Percentiles rank a stretch among this genome's conserved stretches.
Conservation (phyloP, 2,888 invertebrate species). For the Parnassius mnemosyne region DNA sequence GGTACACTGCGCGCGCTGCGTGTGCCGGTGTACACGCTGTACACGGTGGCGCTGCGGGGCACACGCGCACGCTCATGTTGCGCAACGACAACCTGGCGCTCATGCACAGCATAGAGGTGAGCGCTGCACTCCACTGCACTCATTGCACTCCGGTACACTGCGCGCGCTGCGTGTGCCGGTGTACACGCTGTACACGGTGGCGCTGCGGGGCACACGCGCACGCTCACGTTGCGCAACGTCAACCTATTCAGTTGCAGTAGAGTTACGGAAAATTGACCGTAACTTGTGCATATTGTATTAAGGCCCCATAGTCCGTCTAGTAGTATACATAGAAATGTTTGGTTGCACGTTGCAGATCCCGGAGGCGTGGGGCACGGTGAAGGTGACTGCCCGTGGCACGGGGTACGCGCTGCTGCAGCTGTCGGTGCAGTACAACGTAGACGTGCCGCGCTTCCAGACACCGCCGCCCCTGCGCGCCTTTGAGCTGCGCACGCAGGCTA, state of each 20-base stretch:
- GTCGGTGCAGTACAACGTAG: constrained; percentile 95
- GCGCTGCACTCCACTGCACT: too few relatives aligned
- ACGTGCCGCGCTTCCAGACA: constrained; percentile 90
- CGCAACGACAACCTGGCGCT: constrained; percentile 88
- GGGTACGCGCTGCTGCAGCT: constrained; percentile 97
- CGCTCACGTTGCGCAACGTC: constrained; percentile 85
- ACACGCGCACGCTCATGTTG: constrained; percentile 83
- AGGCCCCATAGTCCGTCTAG: neutral
- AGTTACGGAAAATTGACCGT: too few relatives aligned
- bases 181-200: constrained; percentile 93
- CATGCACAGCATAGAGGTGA: constrained; percentile 88
- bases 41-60: constrained; percentile 89
- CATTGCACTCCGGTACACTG: constrained; percentile 59
- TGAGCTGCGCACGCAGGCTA: constrained; percentile 85
- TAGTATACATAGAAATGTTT: constrained; percentile 39
- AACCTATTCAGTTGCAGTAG: constrained; percentile 73
- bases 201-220: constrained; percentile 85
- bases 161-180: constrained; percentile 87
- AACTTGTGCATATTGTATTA: too few relatives aligned
- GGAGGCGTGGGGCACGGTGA: constrained; percentile 96
- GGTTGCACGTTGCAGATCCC: constrained; percentile 85
- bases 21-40: constrained; percentile 90
- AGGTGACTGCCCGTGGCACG: constrained; percentile 94
- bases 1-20: constrained; percentile 83
- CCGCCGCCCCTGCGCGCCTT: constrained; percentile 91